Percentiles rank a stretch among this genome's conserved stretches.
Evolutionary conservation across 1,140 invertebrate species (phyloP).

Genomic region (Eciton burchellii): DNA sequence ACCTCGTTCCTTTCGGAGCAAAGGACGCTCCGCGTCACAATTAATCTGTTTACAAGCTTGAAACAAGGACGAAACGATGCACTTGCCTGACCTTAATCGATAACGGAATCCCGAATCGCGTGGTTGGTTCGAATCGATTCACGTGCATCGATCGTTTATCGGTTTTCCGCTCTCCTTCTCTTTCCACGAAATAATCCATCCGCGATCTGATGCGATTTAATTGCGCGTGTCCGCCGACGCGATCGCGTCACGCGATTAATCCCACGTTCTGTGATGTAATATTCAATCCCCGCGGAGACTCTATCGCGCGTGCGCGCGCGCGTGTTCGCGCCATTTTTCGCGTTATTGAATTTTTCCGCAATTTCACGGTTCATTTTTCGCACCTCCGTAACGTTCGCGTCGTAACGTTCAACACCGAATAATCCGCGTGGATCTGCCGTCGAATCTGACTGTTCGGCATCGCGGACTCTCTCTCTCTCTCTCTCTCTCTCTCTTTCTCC

Average conservation of each 20-base stretch:
- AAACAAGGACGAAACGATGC: not conserved
- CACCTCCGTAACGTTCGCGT: not conserved
- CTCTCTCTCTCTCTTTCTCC: not conserved
- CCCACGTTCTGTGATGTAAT: slow-evolving; percentile 43
- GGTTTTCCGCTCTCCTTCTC: slow-evolving; percentile 13
- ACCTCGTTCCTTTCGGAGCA: too few species aligned
- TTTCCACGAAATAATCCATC: slow-evolving; percentile 60
- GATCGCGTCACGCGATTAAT: slow-evolving; percentile 66
- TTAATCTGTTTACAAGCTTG: not conserved
- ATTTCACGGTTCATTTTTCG: slow-evolving; percentile 30
- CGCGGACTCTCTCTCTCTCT: not conserved
- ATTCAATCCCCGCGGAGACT: slow-evolving; percentile 8
- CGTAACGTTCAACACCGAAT: not conserved
- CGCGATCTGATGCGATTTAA: slow-evolving; percentile 38
- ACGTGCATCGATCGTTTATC: not conserved
- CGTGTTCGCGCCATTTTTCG: slow-evolving; percentile 6
- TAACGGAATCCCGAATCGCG: not conserved
- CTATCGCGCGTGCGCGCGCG: slow-evolving; percentile 5
- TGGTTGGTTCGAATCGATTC: not conserved
- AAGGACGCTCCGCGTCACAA: not conserved
- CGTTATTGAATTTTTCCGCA: slow-evolving; percentile 43
- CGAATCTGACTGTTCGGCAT: not conserved
- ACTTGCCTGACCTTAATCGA: not conserved
- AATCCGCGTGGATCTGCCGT: not conserved
- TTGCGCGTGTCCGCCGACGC: slow-evolving; percentile 22